Base-by-base conservation (phyloP, 2,888 invertebrate genomes). In the Pandemis heparana region DNA sequence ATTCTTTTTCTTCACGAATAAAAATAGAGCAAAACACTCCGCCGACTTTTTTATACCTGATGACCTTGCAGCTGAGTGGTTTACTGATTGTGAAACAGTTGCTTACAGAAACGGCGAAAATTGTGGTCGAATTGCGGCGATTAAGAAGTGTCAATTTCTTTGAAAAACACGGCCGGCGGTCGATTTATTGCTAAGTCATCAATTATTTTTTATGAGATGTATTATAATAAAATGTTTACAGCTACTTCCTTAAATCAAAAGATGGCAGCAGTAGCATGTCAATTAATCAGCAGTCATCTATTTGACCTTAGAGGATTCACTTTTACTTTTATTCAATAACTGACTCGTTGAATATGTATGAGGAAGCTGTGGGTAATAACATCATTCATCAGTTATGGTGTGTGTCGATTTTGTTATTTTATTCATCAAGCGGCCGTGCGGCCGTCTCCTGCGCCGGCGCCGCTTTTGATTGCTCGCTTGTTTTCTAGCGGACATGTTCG, bases 321-420 rank as follows among this genome's bases (percentile, higher is more conserved):
- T 92, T 90, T 94, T 92, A 92, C 92, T 93, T 92, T 92, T 91
- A 87, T 89, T 88, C 85, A 89, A 88, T 87, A 91, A 87, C 85
- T 85, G 80, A 85, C 82, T 84, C 83, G 84, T 86, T 89, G 88
- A 90, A 90, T 91, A 90, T 90, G 82, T 85, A 91, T 90, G 86
- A 90, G 86, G 78, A 80, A 79, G 80, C 77, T 78, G 82, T 78
- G 80, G 81, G 84, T 86, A 85, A 89, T 86, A 89, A 85, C 85
- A 88, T 89, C 84, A 85, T 86, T 84, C 81, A 82, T 82, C 79
- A 82, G 83, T 81, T 86, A 85, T 86, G 85, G 83, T 79, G 81
- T 81, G 83, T 86, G 87, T 86, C 81, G 81, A 80, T 85, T 85
- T 87, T 84, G 85, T 88, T 87, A 86, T 86, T 89, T 85, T 81